phyloP scores from a whole-genome alignment of 2,888 invertebrate genomes.

The Lasioglossum figueresi region DNA sequence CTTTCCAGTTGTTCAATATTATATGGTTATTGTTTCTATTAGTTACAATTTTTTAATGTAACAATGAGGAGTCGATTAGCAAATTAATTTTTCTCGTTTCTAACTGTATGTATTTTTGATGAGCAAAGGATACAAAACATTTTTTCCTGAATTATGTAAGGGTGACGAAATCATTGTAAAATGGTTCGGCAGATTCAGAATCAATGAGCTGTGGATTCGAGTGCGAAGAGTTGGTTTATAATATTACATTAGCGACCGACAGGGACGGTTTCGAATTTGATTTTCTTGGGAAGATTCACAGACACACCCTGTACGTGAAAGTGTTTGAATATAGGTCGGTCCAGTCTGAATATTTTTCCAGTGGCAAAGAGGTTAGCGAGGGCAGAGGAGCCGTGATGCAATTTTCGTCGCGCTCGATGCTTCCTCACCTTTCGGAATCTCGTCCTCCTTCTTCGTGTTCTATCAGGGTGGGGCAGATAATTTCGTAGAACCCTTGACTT shows the following conservation, averaged over 20 bases:
- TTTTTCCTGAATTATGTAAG: neutral
- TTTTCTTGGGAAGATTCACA: neutral
- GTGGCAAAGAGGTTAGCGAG: constrained; percentile 35
- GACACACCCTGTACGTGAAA: constrained; percentile 30
- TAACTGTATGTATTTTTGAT: neutral
- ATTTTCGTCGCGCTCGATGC: constrained; percentile 64
- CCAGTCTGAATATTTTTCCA: constrained; percentile 68
- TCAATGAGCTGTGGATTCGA: neutral
- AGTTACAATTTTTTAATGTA: neutral
- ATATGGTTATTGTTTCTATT: neutral
- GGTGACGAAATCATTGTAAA: neutral
- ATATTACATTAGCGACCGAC: neutral
- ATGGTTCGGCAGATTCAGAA: neutral
- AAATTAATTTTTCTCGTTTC: neutral
- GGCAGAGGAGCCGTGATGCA: constrained; percentile 61
- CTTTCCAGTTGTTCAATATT: neutral
- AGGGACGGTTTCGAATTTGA: neutral
- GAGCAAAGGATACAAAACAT: neutral
- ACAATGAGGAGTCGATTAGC: neutral
- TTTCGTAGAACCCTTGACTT: constrained; percentile 55
- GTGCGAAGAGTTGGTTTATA: neutral
- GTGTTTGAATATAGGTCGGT: constrained; percentile 47
- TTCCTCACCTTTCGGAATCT: constrained; percentile 60
- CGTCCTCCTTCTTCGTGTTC: constrained; percentile 51
- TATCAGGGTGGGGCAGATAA: constrained; percentile 45